These are phyloP conservation scores for Chrysocyon brachyurus DNA, from an alignment of 2,797 vertebrate genomes.

Conservation along the genomic window DNA sequence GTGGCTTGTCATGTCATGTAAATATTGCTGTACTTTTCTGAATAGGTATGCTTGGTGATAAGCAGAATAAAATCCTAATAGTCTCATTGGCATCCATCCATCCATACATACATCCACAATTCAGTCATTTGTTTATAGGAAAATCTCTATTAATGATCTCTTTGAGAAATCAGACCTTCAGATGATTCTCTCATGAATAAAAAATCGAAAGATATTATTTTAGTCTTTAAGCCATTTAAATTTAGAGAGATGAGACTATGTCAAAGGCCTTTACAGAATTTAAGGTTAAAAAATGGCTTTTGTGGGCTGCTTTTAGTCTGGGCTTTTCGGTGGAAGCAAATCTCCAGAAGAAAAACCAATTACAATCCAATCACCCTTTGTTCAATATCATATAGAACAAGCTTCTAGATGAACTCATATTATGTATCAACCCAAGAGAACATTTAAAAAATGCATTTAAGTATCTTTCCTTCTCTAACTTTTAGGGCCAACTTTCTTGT, in stretches of 20 bases:
- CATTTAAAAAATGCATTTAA: background rate
- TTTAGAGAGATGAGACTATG: conserved; percentile 8
- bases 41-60: background rate
- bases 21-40: conserved; percentile 14
- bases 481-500: background rate
- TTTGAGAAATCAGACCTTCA: background rate
- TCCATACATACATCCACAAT: background rate
- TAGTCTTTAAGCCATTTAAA: conserved; percentile 28
- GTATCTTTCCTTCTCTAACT: background rate
- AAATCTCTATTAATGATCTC: conserved; percentile 40
- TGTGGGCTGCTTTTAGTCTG: conserved; percentile 33
- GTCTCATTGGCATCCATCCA: background rate
- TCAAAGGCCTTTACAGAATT: conserved; percentile 30
- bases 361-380: background rate
- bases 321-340: conserved; percentile 4
- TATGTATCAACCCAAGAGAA: background rate
- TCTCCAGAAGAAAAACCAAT: conserved; percentile 16
- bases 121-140: conserved; percentile 52
- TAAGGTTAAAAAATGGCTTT: conserved; percentile 28
- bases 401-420: background rate
- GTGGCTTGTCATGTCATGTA: background rate
- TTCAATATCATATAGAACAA: background rate
- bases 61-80: background rate
- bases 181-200: background rate
- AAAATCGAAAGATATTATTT: background rate